phyloP scores from a whole-genome alignment of 37 sponge, comb jelly and placozoan genomes.

The Tethya wilhelma region DNA sequence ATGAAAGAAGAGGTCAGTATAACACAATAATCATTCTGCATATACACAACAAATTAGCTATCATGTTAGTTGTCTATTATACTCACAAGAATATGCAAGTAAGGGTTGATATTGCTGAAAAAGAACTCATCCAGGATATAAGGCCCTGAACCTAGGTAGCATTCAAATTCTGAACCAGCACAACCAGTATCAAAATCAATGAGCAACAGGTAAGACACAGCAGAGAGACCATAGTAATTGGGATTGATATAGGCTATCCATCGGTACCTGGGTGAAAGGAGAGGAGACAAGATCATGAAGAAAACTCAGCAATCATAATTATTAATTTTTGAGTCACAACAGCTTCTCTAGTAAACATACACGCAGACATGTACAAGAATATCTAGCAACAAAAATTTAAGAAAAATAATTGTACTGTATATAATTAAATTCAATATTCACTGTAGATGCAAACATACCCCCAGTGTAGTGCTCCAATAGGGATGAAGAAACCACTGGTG shows the following conservation, averaged over 20 bases:
- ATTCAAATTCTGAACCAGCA: slow-evolving; percentile 63
- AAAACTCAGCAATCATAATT: too few relatives aligned
- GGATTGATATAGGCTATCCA: slow-evolving; percentile 89
- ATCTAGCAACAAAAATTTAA: neutral
- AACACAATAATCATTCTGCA: neutral
- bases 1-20: neutral
- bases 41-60: neutral
- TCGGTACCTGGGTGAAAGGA: slow-evolving; percentile 45
- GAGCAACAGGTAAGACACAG: slow-evolving; percentile 55
- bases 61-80: neutral
- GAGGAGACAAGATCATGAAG: too few relatives aligned
- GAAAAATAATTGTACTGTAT: neutral
- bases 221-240: slow-evolving; percentile 88
- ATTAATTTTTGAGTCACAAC: too few relatives aligned
- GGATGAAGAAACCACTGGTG: slow-evolving; percentile 92
- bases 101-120: slow-evolving; percentile 73
- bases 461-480: slow-evolving; percentile 44
- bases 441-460: slow-evolving; percentile 40
- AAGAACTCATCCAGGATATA: slow-evolving; percentile 67
- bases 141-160: slow-evolving; percentile 58
- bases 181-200: slow-evolving; percentile 46
- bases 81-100: slow-evolving; percentile 65
- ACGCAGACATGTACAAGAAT: too few relatives aligned
- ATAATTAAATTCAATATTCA: neutral
- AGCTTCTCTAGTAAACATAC: too few relatives aligned